Base-by-base conservation (phyloP, 2,113 vertebrate genomes). In the Eptesicus fuscus region DNA sequence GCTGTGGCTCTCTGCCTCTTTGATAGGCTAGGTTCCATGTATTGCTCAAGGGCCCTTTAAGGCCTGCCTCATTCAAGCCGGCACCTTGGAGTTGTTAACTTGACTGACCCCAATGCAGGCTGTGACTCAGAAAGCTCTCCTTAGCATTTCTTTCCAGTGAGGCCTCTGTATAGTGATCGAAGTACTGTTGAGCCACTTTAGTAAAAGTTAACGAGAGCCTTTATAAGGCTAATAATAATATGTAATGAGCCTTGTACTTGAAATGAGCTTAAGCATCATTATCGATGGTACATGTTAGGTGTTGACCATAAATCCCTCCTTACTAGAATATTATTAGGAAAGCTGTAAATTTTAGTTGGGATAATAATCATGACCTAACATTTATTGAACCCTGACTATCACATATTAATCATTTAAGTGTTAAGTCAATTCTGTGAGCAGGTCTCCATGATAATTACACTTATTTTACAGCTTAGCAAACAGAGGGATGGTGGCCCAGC, bases 301-400 rank as follows among this genome's bases (percentile, higher is more conserved):
- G 4, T 93, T 59, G 59, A 22, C 35, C 83, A 53, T 73, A 71
- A 65, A 37, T 87, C 51, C 8, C 18, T 93, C 71, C 51, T 65
- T 71, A 35, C 49, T 23, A 67, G 70, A 40, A 32, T 83, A 83
- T 20, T 61, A 49, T 20, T 61, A 49, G 71, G 83, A 88, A 83
- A 93, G 35, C 65, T 35, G 6, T n/a, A 35, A 61, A n/a, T 9
- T 91, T 80, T 51, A 22, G 30, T 59, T 83, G 67, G 69, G 67
- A n/a, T 37, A 37, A 88, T 61, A 59, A 73, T 42, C 12, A 47
- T n/a, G 51, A 67, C 28, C 13, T 79, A 51, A 44, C 16, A 51
- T 79, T 61, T 56, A 49, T 37, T 0, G 40, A 91, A 18, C 25
- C 37, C 83, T 47, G 10, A 37, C 25, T 25, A 25, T 77, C 5